A percentile compares a stretch with the other conserved stretches of the same genome.
Conservation (phyloP, 2,888 invertebrate species). For the Synergus umbraculus region DNA sequence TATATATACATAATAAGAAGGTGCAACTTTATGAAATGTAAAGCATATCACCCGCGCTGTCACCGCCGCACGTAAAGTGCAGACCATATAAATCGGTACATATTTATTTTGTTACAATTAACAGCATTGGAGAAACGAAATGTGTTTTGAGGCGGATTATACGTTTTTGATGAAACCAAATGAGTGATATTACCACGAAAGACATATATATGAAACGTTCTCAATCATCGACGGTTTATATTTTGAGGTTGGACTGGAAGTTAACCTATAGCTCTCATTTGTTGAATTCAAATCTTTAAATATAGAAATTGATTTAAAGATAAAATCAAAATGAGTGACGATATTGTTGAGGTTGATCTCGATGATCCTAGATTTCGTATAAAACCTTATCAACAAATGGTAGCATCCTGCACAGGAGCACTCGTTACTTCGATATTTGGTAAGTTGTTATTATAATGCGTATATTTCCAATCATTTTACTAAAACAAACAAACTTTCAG, state of each 20-base stretch:
- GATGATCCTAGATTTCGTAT: slow-evolving; percentile 89
- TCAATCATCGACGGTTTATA: background rate
- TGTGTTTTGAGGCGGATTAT: background rate
- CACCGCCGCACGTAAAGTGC: background rate
- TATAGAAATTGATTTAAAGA: background rate
- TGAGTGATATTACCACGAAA: background rate
- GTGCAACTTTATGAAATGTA: background rate
- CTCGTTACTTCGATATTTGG: slow-evolving; percentile 92
- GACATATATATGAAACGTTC: background rate
- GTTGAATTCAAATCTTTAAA: background rate
- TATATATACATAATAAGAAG: background rate
- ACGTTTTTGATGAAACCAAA: background rate
- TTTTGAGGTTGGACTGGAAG: slow-evolving; percentile 22
- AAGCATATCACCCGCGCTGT: background rate
- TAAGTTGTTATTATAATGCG: slow-evolving; percentile 72
- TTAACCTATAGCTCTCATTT: slow-evolving; percentile 15
- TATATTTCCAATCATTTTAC: slow-evolving; percentile 4
- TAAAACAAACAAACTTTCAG: background rate
- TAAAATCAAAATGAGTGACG: slow-evolving; percentile 49
- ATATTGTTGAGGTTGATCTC: slow-evolving; percentile 67
- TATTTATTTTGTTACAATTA: background rate
- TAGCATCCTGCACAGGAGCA: slow-evolving; percentile 92
- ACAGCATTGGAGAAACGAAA: background rate
- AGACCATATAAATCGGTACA: background rate
- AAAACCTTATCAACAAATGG: slow-evolving; percentile 89